Evolutionary conservation across 2,888 invertebrate species (phyloP).

Genomic region (Cheilosia pagana): DNA sequence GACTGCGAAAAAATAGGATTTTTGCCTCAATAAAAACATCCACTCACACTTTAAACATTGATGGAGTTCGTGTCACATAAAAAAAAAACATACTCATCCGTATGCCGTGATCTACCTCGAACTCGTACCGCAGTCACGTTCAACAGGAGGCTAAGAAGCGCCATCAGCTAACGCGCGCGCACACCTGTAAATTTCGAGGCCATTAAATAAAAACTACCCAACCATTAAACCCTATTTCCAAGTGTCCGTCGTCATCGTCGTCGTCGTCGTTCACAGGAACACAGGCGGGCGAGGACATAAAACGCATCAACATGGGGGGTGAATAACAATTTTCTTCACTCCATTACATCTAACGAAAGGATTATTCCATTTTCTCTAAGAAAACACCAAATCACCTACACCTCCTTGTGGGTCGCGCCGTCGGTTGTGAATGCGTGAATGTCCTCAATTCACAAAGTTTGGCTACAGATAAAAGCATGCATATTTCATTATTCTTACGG

Average conservation of each 20-base stretch:
- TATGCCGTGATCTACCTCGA: not conserved
- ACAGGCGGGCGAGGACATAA: constrained; percentile 48
- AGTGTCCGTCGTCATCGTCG: constrained; percentile 49
- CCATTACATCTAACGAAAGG: constrained; percentile 74
- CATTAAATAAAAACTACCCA: constrained; percentile 73
- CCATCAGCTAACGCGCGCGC: constrained; percentile 23
- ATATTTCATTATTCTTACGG: constrained; percentile 70
- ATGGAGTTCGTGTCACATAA: constrained; percentile 65
- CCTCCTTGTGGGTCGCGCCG: constrained; percentile 8
- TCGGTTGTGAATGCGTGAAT: constrained; percentile 61
- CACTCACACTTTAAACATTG: constrained; percentile 69
- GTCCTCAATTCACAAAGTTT: constrained; percentile 70
- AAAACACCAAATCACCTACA: not conserved
- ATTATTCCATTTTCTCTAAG: constrained; percentile 59
- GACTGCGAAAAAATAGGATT: constrained; percentile 48
- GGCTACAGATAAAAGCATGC: constrained; percentile 68
- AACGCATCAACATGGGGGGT: constrained; percentile 71
- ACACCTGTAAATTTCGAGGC: constrained; percentile 73
- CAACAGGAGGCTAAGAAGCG: not conserved
- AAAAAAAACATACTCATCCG: constrained; percentile 25
- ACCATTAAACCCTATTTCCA: constrained; percentile 71
- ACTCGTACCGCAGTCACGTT: constrained; percentile 1
- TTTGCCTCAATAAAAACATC: constrained; percentile 62
- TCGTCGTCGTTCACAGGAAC: constrained; percentile 40
- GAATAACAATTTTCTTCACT: constrained; percentile 74